phyloP scores from a whole-genome alignment of 2,113 vertebrate genomes.

The Mesembrinibis cayennensis region DNA sequence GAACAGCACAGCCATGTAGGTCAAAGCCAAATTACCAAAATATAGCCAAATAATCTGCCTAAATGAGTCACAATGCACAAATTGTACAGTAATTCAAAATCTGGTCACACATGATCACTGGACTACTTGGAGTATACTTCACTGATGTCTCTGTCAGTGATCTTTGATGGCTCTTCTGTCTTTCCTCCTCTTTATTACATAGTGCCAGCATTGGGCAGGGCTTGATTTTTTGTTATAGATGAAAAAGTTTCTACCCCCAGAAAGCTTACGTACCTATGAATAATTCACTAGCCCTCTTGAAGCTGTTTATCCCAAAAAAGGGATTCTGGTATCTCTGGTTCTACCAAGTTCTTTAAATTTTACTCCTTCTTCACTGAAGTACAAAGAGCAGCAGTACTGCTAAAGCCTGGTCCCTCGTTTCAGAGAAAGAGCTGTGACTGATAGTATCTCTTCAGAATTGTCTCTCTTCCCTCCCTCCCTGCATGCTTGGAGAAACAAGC shows the following conservation, averaged over 20 bases:
- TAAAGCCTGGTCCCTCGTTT: not conserved
- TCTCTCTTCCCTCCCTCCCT: not conserved
- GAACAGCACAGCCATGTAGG: not conserved
- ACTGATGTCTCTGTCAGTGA: not conserved
- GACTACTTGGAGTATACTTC: not conserved
- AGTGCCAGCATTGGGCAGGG: not conserved
- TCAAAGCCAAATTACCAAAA: not conserved
- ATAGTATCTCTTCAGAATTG: not conserved
- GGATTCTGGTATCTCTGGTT: not conserved
- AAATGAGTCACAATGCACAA: not conserved
- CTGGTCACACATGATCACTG: not conserved
- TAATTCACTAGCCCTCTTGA: not conserved
- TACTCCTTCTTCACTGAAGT: not conserved
- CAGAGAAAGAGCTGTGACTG: not conserved
- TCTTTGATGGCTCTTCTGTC: not conserved
- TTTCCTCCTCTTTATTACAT: not conserved
- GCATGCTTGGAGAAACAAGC: not conserved
- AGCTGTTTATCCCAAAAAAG: not conserved
- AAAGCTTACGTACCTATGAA: not conserved
- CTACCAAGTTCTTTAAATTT: not conserved
- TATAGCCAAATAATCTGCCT: not conserved
- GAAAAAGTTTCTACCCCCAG: not conserved
- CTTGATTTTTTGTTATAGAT: not conserved
- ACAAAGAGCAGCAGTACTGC: not conserved
- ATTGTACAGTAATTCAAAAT: not conserved